These are phyloP conservation scores for Synanthedon vespiformis DNA, from an alignment of 2,888 invertebrate species.

Conservation along the genomic window DNA sequence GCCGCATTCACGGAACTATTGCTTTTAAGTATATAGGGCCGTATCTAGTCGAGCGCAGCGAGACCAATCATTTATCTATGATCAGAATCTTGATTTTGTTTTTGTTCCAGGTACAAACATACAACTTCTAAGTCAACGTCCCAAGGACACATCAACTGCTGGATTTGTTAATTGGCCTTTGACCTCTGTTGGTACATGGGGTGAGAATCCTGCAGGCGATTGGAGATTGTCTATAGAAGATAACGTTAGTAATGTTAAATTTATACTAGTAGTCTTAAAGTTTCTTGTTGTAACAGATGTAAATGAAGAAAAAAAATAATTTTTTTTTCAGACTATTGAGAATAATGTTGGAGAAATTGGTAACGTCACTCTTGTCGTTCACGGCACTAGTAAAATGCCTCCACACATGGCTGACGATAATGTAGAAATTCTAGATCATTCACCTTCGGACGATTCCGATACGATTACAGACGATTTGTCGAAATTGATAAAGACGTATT, in stretches of 20 bases:
- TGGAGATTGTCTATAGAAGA: conserved; percentile 72
- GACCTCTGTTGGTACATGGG: conserved; percentile 93
- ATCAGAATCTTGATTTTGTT: not conserved
- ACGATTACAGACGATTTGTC: conserved; percentile 17
- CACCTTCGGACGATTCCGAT: too few species aligned
- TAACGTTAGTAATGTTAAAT: conserved; percentile 1
- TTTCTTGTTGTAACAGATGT: not conserved
- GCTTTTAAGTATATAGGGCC: too few species aligned
- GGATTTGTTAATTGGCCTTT: conserved; percentile 89
- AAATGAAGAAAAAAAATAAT: not conserved
- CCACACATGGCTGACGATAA: conserved; percentile 65
- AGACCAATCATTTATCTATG: too few species aligned
- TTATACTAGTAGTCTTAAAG: not conserved
- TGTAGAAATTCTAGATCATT: conserved; percentile 3
- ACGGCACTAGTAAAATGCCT: conserved; percentile 77
- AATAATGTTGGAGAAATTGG: conserved; percentile 72
- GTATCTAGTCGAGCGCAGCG: too few species aligned
- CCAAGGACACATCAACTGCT: conserved; percentile 74
- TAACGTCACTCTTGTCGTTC: conserved; percentile 72
- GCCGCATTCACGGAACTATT: too few species aligned
- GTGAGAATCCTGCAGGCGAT: conserved; percentile 79
- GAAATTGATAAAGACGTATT: conserved; percentile 1
- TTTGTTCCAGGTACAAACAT: conserved; percentile 73
- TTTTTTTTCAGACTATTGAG: conserved; percentile 34
- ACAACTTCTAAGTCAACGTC: conserved; percentile 77